Conservation (phyloP, 1,140 invertebrate genomes). For the Dendrolimus punctatus region DNA sequence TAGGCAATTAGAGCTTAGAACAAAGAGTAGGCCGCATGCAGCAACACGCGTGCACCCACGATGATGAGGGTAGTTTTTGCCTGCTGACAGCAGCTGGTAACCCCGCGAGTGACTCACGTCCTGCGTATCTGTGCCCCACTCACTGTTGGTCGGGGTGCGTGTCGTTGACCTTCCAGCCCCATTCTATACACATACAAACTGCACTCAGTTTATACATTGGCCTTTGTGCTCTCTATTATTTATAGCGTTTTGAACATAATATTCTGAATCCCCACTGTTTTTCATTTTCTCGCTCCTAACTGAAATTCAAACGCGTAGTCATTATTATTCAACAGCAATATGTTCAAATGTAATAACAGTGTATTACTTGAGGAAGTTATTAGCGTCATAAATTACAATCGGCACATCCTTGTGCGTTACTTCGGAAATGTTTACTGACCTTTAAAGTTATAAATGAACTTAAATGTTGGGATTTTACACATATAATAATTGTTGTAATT, state of each 20-base stretch:
- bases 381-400: constrained; percentile 4
- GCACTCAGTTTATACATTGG: constrained; percentile 53
- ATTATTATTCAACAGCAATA: not conserved
- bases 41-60: constrained; percentile 26
- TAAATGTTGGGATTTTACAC: not conserved
- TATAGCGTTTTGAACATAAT: constrained; percentile 40
- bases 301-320: too few species aligned
- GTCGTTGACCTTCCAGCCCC: constrained; percentile 64
- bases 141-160: constrained; percentile 50
- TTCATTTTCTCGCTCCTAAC: constrained; percentile 24
- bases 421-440: constrained; percentile 8
- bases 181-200: constrained; percentile 41
- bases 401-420: constrained; percentile 9
- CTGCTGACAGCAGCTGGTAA: constrained; percentile 55
- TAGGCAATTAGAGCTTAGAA: too few species aligned
- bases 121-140: constrained; percentile 49
- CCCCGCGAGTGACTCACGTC: constrained; percentile 62
- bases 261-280: constrained; percentile 28
- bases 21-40: not conserved
- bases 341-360: constrained; percentile 3
- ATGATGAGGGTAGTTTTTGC: constrained; percentile 56
- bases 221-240: constrained; percentile 55
- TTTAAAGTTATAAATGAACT: constrained; percentile 2
- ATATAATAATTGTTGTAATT: too few species aligned
- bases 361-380: constrained; percentile 9